Base-by-base conservation (phyloP, 2,888 invertebrate genomes). In the Busseola fusca region DNA sequence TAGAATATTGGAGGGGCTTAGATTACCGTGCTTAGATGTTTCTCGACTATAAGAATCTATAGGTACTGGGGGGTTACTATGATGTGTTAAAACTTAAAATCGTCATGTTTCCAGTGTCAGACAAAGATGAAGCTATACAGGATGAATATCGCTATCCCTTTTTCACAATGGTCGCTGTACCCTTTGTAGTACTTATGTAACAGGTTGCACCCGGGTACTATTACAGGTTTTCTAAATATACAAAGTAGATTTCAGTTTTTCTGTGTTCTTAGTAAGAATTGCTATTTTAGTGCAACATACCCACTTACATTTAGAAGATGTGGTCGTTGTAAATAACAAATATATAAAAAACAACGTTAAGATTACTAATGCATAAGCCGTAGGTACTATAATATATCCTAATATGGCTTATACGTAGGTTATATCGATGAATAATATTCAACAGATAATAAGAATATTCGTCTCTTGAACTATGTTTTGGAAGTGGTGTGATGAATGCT, bases 401-500 rank as follows among this genome's bases (percentile, higher is more conserved):
- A 60, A 60, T 69, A 59, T 40, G 25, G 21, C 16, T 16, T 18
- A 25, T 42, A 30, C 37, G 42, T 65, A 45, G 64, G 21, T 64
- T 30, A 54, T 57, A 21, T 57, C 34, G 58, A 56, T 59, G 30
- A 56, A 56, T 27, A 45, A 45, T 21, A 21, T 45, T 45, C 45
- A 21, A 69, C 21, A 48, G 63, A 58, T 40, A 56, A 58, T 62
- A 70, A 50, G 45, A 69, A 70, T 64, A 64, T 64, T 71, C 54
- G 66, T 77, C 37, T 77, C 50, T 56, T 58, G 58, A 65, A 69
- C 59, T 69, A 64, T 69, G 58, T 64, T 76, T 70, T 66, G 34
- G 37, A 40, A 65, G 52, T 54, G 45, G 59, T 25, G 56, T 48
- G 37, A 68, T 64, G 82, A 72, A 79, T 79, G 68, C 52, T 50